Base-by-base conservation (phyloP, 2,888 invertebrate genomes). In the Tuta absoluta region DNA sequence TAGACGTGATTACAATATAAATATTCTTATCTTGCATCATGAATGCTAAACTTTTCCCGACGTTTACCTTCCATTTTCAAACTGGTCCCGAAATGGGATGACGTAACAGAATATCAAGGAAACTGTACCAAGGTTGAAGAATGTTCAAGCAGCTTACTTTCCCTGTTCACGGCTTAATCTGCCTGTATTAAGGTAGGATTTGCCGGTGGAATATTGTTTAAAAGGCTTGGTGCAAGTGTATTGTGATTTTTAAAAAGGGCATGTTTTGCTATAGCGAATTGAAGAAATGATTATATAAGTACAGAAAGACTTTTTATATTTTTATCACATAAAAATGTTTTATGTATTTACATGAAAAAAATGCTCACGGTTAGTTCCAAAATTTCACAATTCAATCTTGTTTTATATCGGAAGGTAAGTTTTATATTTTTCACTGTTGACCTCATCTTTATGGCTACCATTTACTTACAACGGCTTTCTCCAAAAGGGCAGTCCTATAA, bases 131-230 rank as follows among this genome's bases (percentile, higher is more conserved):
- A 76, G 77, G 77, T 70, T 71, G 66, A 65, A 64, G 64, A 68
- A 70, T 74, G 72, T 70, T 68, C 67, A 63, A 61, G 57, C 33
- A 59, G 65, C 68, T 67, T 68, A 73, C 76, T 77, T 77, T 79
- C 75, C 66, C 68, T 65, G 64, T 14, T 21, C n/a, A 12, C 33
- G 48, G 12, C 38, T 38, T 11, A 41, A 21, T 8, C 2, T 23
- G 19, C 2, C 14, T 19, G 56, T 33, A 51, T 33, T 48, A 60
- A 48, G 19, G 48, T 48, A 10, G 19, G 48, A 48, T 48, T 48
- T 48, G 19, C 49, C 21, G 21, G 49, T 10, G 21, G 19, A 49
- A 49, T 12, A 49, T 21, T 28, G n/a, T n/a, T 11, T 49, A 21
- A 49, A 21, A 49, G 11, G 49, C 49, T 49, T 21, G 49, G 17